Evolutionary conservation across 2,113 vertebrate genomes (phyloP), one percentile per base, ranked within the genome.

Genomic region (Fulmarus glacialis): DNA sequence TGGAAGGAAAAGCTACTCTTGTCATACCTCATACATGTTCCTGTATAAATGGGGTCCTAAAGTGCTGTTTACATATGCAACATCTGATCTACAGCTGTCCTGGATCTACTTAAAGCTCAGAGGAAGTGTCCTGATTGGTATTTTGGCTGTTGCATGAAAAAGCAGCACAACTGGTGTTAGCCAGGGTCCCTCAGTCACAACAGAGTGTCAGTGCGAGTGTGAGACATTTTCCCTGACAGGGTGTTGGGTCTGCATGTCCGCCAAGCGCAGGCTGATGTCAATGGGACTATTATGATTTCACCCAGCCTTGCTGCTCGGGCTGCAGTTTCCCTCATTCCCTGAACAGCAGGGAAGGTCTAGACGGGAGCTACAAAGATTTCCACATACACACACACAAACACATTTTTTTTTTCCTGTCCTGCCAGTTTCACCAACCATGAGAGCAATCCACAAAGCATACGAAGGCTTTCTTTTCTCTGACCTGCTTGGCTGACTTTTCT

Each of bases 301-400:
- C 96, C 96, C 95, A 84, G 93, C 79, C 91, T 50, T 7, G 8
- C 66, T 6, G 24, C 97, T 88, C 89, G 32, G 56, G 90, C 95
- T 95, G 95, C 93, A 96, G 78, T 64, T 81, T 83, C 91, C 93
- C 82, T 70, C 89, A 79, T 97, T 97, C 97, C 91, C 93, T 62
- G 93, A 98, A 91, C 97, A 97, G 97, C 97, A 96, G 97, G 97
- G 97, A 97, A 97, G 92, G 97, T 97, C 97, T 97, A 97, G 97
- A 97, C 97, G 94, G 95, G 73, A 95, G 91, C 88, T 87, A 91
- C 96, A 87, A 87, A 94, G 88, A 85, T 85, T 96, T 96, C 81
- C 84, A 93, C 94, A 87, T 36, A 81, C 86, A 87, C 42, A 70
- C 58, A 93, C 67, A 68, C 11, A 94, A 60, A 82, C 72, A 80